Evolutionary conservation across 2,797 vertebrate species (phyloP), one percentile per base, ranked within the genome.

Genomic region (Pangasius larnaudii): DNA sequence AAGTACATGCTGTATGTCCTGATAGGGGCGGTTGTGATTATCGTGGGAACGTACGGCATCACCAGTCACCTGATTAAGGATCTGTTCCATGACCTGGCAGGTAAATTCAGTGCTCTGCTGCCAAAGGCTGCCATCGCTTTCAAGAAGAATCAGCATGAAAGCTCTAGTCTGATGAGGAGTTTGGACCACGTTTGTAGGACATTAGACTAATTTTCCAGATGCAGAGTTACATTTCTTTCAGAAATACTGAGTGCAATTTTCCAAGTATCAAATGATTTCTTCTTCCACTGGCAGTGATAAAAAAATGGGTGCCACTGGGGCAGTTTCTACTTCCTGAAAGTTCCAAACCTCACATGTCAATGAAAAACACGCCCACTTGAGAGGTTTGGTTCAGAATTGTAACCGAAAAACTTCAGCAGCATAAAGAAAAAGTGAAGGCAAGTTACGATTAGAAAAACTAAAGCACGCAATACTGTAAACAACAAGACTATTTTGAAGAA

Each of bases 61-160:
- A 95, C 96, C 0, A 95, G 96, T 0, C 96, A 97, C 87, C 95
- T 97, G 87, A 95, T 97, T 92, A 96, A 95, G 85, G 96, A 97
- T 91, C 94, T 97, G 49, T 77, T 93, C 36, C 96, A 97, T 0
- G 96, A 96, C 88, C 93, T 97, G 0, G 94, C 96, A 0, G 97
- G 96, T 97, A 95, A 79, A 61, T 42, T 18, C 4, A 56, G 1
- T 5, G 18, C 1, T 22, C 16, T 33, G n/a, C 16, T 19, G 51
- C 75, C 75, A 22, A 8, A 2, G 72, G 42, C 19, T 1, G 22
- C 71, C 71, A 13, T 71, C 11, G 4, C 72, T 27, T 75, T 77
- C 46, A 77, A 53, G 42, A 8, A 33, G 46, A 33, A 33, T 36
- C 16, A 10, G 30, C 11, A 56, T 56, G 18, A 22, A 33, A 22